phyloP scores from a whole-genome alignment of 2,888 invertebrate genomes.

The Sepioteuthis lessoniana region DNA sequence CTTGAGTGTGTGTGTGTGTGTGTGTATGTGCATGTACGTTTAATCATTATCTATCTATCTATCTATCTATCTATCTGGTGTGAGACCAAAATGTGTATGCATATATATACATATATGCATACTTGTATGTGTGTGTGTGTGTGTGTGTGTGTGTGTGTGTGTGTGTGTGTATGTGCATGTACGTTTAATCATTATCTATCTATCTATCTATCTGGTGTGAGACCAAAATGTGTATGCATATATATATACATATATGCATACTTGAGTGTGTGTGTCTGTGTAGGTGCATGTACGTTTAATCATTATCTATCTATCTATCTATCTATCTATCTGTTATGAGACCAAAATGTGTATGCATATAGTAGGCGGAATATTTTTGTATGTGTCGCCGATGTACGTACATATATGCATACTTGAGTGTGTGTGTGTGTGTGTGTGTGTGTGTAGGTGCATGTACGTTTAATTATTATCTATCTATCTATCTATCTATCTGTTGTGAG shows the following conservation, averaged over 20 bases:
- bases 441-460: too few species aligned
- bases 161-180: not conserved
- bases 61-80: too few species aligned
- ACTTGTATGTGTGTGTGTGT: not conserved
- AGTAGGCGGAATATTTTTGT: too few species aligned
- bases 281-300: not conserved
- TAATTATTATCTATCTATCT: not conserved
- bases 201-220: too few species aligned
- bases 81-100: too few species aligned
- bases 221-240: too few species aligned
- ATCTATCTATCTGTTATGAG: too few species aligned
- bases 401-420: not conserved
- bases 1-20: too few species aligned
- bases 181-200: not conserved
- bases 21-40: too few species aligned
- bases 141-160: not conserved
- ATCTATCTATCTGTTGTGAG: not conserved
- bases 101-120: not conserved
- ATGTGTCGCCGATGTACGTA: too few species aligned
- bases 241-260: too few species aligned
- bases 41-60: not conserved
- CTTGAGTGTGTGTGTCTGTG: too few species aligned
- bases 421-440: rapidly evolving
- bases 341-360: not conserved
- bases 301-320: not conserved